These are phyloP conservation scores for Microcebus murinus DNA, from an alignment of 2,113 vertebrate species.

Conservation along the genomic window DNA sequence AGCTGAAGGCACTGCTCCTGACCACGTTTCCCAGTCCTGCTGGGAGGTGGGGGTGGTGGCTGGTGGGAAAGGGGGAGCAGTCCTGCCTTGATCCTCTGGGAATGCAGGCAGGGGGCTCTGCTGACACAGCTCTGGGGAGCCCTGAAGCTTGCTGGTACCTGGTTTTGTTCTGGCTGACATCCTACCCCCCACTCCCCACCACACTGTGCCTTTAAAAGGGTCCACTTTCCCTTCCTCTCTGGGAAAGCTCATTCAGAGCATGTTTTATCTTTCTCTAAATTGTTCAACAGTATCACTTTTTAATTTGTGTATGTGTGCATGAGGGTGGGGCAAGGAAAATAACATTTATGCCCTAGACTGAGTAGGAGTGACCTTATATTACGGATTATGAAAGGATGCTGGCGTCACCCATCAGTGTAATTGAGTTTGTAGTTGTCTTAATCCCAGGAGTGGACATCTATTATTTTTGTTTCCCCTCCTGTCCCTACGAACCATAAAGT, in stretches of 20 bases:
- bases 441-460: background rate
- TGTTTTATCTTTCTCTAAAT: background rate
- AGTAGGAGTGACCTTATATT: background rate
- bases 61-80: background rate
- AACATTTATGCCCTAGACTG: background rate
- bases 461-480: background rate
- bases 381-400: background rate
- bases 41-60: background rate
- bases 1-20: slow-evolving; percentile 53
- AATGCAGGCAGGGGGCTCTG: background rate
- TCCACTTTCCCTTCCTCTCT: background rate
- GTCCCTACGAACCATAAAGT: background rate
- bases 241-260: background rate
- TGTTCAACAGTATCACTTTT: background rate
- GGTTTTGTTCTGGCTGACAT: background rate
- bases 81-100: background rate
- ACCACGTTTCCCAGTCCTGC: slow-evolving; percentile 28
- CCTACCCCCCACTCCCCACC: too few species aligned
- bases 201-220: background rate
- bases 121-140: background rate
- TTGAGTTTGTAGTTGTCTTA: background rate
- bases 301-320: background rate
- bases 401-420: background rate
- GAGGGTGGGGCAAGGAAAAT: background rate
- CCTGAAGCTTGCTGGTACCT: background rate